A percentile compares a stretch with the other conserved stretches of the same genome.
These are phyloP conservation scores for Clupea harengus DNA, from an alignment of 2,113 vertebrate species.

Conservation along the genomic window DNA sequence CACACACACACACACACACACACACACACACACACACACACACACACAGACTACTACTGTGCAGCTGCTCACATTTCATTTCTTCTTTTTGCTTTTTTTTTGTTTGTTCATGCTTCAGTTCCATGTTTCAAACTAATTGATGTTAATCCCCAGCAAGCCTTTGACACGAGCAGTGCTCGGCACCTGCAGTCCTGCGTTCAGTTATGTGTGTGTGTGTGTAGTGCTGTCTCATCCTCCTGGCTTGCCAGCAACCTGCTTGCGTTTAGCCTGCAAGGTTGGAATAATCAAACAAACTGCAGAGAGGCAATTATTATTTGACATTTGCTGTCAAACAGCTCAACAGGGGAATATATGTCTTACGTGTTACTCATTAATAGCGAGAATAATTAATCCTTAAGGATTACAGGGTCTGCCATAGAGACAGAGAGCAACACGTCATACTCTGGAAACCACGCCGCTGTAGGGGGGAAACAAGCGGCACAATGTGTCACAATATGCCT, in stretches of 20 bases:
- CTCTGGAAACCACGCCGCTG: too few species aligned
- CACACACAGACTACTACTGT: constrained; percentile 2
- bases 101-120: constrained; percentile 28
- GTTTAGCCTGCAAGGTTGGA: constrained; percentile 7
- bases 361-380: constrained; percentile 26
- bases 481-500: too few species aligned
- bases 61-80: constrained; percentile 23
- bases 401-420: constrained; percentile 16
- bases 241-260: neutral
- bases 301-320: constrained; percentile 10
- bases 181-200: too few species aligned
- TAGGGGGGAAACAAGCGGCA: too few species aligned
- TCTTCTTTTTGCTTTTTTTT: neutral
- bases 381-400: constrained; percentile 34
- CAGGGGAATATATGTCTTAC: constrained; percentile 13
- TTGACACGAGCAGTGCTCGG: constrained; percentile 25
- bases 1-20: too few species aligned
- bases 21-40: too few species aligned
- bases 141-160: constrained; percentile 36
- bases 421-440: too few species aligned
- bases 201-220: neutral
- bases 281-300: constrained; percentile 32
- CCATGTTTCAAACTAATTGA: constrained; percentile 36
- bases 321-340: constrained; percentile 21
- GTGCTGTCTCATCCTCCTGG: neutral